A percentile compares a stretch with the other conserved stretches of the same genome.
These are phyloP conservation scores for Hafferia zeledoni DNA, from an alignment of 2,797 vertebrate species.

Conservation along the genomic window DNA sequence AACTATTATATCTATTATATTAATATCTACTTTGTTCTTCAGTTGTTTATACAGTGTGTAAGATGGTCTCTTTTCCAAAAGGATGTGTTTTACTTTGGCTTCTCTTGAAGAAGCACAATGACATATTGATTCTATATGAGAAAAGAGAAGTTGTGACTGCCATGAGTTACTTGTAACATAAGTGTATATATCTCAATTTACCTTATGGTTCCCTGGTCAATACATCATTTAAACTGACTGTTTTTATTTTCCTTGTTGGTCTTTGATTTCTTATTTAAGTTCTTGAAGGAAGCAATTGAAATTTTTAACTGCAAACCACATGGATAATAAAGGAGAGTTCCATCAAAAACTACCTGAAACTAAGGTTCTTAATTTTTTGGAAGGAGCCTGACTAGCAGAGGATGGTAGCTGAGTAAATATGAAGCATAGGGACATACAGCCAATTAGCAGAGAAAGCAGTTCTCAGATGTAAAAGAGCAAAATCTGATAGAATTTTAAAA, in stretches of 20 bases:
- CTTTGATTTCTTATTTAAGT: conserved; percentile 55
- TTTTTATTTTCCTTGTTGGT: conserved; percentile 46
- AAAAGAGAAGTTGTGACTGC: neutral
- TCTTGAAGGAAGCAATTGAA: conserved; percentile 12
- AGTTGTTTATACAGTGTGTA: neutral
- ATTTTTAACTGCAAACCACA: neutral
- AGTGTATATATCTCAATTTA: conserved; percentile 8
- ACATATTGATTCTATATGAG: neutral
- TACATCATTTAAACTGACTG: conserved; percentile 29
- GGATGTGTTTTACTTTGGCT: neutral
- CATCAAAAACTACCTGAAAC: neutral
- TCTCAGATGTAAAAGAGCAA: neutral
- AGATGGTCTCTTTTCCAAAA: neutral
- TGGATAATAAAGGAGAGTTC: neutral
- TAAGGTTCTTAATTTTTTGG: neutral
- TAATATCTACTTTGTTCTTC: conserved; percentile 30
- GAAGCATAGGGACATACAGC: neutral
- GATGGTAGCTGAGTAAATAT: neutral
- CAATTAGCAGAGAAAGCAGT: neutral
- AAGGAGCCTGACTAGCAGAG: neutral
- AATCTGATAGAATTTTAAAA: neutral
- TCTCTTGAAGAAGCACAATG: neutral
- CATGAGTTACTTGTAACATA: neutral
- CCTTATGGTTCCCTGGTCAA: neutral
- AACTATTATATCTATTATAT: conserved; percentile 13